Evolutionary conservation across 2,888 invertebrate genomes (phyloP).

Genomic region (Chloroclysta siterata): DNA sequence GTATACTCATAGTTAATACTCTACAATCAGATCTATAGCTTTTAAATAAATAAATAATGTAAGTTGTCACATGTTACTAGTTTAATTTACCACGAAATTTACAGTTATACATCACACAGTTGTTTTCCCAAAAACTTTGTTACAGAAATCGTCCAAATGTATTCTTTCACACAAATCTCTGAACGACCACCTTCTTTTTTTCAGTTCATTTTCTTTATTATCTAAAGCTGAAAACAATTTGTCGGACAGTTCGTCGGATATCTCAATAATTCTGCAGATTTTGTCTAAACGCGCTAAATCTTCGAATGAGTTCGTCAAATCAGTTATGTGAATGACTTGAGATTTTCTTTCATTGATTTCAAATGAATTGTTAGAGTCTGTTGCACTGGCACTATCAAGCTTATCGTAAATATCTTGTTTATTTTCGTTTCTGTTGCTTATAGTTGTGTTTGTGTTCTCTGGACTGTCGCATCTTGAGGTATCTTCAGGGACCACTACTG

Average conservation of each 20-base stretch:
- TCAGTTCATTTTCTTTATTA: slow-evolving; percentile 34
- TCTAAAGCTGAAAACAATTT: slow-evolving; percentile 66
- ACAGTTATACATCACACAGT: slow-evolving; percentile 19
- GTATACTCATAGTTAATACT: slow-evolving; percentile 20
- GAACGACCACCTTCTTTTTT: slow-evolving; percentile 69
- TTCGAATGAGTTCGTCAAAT: slow-evolving; percentile 70
- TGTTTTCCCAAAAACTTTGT: slow-evolving; percentile 64
- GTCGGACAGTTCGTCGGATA: slow-evolving; percentile 76
- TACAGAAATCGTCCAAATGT: slow-evolving; percentile 75
- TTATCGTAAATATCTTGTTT: slow-evolving; percentile 73
- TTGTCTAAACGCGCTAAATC: slow-evolving; percentile 72
- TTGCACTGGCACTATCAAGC: slow-evolving; percentile 70
- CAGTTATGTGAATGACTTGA: slow-evolving; percentile 67
- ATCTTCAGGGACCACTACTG: slow-evolving; percentile 37
- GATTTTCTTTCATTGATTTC: slow-evolving; percentile 67
- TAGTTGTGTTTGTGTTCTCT: slow-evolving; percentile 43
- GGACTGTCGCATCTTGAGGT: slow-evolving; percentile 43
- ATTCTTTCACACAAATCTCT: slow-evolving; percentile 74
- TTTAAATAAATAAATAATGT: slow-evolving; percentile 33
- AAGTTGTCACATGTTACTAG: slow-evolving; percentile 11
- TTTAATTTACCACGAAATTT: slow-evolving; percentile 32
- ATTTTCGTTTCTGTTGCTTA: slow-evolving; percentile 45
- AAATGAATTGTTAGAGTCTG: slow-evolving; percentile 71
- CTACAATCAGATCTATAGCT: slow-evolving; percentile 12
- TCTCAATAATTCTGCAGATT: slow-evolving; percentile 78